A percentile compares a stretch with the other conserved stretches of the same genome.
phyloP scores from a whole-genome alignment of 2,113 vertebrate genomes.

The Lagopus leucura region DNA sequence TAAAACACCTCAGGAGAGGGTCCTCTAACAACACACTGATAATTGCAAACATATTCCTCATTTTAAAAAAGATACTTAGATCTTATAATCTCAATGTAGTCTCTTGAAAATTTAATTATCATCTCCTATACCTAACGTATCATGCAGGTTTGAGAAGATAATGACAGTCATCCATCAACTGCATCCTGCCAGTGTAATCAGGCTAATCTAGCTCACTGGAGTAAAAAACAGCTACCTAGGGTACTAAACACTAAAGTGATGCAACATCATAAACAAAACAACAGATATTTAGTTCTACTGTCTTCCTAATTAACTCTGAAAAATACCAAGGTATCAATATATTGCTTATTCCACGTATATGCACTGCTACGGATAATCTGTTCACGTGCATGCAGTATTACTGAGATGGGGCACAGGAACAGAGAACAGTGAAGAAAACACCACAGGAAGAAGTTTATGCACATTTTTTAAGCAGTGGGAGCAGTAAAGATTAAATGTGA shows the following conservation, averaged over 20 bases:
- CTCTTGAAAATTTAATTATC: slow-evolving; percentile 81
- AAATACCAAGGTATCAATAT: slow-evolving; percentile 39
- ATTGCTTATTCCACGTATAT: not conserved
- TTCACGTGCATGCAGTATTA: not conserved
- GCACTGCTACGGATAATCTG: not conserved
- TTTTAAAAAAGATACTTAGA: slow-evolving; percentile 52
- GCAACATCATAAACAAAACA: slow-evolving; percentile 59
- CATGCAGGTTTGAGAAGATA: slow-evolving; percentile 81
- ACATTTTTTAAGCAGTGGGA: not conserved
- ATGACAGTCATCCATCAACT: slow-evolving; percentile 84
- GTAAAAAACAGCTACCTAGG: slow-evolving; percentile 72
- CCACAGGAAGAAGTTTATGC: not conserved
- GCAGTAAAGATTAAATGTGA: not conserved
- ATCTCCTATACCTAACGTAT: slow-evolving; percentile 77
- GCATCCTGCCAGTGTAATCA: slow-evolving; percentile 79
- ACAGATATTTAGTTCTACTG: slow-evolving; percentile 28
- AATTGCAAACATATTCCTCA: slow-evolving; percentile 74
- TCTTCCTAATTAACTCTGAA: slow-evolving; percentile 30
- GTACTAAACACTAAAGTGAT: slow-evolving; percentile 59
- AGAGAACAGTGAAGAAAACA: not conserved
- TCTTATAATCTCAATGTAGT: slow-evolving; percentile 71
- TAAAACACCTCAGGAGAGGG: slow-evolving; percentile 78
- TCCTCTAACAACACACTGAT: slow-evolving; percentile 77
- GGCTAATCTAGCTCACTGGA: slow-evolving; percentile 77
- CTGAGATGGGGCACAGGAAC: not conserved